Evolutionary conservation across 2,797 vertebrate genomes (phyloP).

Genomic region (Enteromius argenteus): DNA sequence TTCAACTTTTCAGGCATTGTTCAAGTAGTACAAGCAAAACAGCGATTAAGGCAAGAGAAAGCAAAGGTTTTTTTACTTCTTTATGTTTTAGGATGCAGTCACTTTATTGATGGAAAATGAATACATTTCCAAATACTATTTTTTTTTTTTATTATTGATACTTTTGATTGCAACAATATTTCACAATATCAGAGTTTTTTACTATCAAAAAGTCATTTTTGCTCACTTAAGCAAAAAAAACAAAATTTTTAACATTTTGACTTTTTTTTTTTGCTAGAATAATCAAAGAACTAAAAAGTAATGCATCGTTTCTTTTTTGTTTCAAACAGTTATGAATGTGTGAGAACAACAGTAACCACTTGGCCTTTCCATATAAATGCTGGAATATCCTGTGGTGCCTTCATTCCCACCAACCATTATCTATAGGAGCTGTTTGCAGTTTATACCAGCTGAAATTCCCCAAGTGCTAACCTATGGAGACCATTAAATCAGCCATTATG

Average conservation of each 20-base stretch:
- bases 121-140: too few relatives aligned
- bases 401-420: slow-evolving; percentile 48
- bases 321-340: neutral
- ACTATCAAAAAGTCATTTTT: too few relatives aligned
- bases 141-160: neutral
- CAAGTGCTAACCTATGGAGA: slow-evolving; percentile 6
- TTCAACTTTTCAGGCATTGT: too few relatives aligned
- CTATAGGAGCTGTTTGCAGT: slow-evolving; percentile 39
- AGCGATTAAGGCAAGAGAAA: too few relatives aligned
- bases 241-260: too few relatives aligned
- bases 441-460: slow-evolving; percentile 7
- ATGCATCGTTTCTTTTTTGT: neutral
- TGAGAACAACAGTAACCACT: too few relatives aligned
- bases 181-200: too few relatives aligned
- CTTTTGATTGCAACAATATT: neutral
- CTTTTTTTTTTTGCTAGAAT: too few relatives aligned
- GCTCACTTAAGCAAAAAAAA: too few relatives aligned
- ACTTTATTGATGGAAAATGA: neutral
- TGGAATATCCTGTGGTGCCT: neutral
- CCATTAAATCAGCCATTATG: slow-evolving; percentile 21
- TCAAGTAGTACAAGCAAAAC: too few relatives aligned
- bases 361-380: neutral
- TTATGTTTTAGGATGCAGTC: neutral
- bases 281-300: too few relatives aligned
- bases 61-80: too few relatives aligned